Conservation (phyloP, 1,140 invertebrate species). For the Penaeus indicus region DNA sequence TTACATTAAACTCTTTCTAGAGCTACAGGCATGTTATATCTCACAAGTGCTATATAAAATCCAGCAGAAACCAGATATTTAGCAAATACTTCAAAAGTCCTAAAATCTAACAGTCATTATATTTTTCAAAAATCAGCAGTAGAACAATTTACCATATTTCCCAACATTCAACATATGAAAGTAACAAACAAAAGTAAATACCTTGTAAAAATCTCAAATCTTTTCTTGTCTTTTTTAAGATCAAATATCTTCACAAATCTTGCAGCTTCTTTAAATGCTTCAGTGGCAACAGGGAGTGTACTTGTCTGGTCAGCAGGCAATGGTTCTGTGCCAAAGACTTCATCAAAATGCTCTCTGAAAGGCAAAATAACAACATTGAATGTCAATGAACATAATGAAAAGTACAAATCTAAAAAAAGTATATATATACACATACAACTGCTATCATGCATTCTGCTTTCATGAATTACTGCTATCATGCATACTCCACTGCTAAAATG, state of each 20-base stretch:
- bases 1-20: too few species aligned
- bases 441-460: conserved; percentile 45
- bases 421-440: too few species aligned
- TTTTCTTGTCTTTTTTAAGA: conserved; percentile 44
- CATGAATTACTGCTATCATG: conserved; percentile 64
- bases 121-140: too few species aligned
- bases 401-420: not conserved
- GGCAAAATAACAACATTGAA: not conserved
- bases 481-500: not conserved
- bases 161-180: not conserved
- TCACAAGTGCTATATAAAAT: too few species aligned
- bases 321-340: conserved; percentile 44
- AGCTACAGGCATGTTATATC: too few species aligned
- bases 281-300: conserved; percentile 34
- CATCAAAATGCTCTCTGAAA: conserved; percentile 54
- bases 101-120: too few species aligned
- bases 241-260: conserved; percentile 53
- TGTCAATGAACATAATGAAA: not conserved
- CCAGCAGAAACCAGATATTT: too few species aligned
- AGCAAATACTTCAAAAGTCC: too few species aligned
- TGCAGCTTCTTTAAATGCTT: conserved; percentile 28
- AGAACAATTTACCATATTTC: too few species aligned
- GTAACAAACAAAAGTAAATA: conserved; percentile 1
- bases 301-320: conserved; percentile 14
- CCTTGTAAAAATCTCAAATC: conserved; percentile 58